Evolutionary conservation across 2,113 vertebrate species (phyloP), one percentile per base, ranked within the genome.

Genomic region (Gasterosteus nipponicus): DNA sequence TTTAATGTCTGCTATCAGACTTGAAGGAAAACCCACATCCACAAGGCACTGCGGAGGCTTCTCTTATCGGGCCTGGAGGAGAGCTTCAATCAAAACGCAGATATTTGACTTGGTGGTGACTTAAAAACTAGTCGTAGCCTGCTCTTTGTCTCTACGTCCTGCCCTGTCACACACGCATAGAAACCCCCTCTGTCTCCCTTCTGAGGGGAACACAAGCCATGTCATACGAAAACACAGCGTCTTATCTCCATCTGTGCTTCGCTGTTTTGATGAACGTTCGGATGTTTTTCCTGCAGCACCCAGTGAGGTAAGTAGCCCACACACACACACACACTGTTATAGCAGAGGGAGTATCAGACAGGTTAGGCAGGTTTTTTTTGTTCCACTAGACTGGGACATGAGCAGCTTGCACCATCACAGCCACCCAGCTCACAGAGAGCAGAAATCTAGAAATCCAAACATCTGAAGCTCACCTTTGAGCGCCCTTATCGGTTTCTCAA

Each of bases 211-310:
- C 75, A 59, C 62, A 2, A 80, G 70, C 82, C 67, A 38, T 64
- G 81, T 86, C 81, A 77, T 60, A 77, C 19, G 56, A 85, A 83
- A 77, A 88, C 87, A 91, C 15, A 41, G 5, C 31, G 57, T 59
- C 87, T 90, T 92, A 93, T 94, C 91, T 88, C 62, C 85, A 92
- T 90, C 91, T 90, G 69, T 83, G 76, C 78, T 87, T 81, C 63
- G 67, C 63, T 91, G 85, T 90, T 93, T 92, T 92, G 86, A 87
- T 92, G 87, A 89, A 81, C 74, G 88, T 89, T 93, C 90, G 91
- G 93, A 94, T 95, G 93, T 94, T 94, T 93, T 94, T 89, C 81
- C 77, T 38, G 12, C 58, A 88, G 75, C 86, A 75, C 72, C 80
- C 85, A 81, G 84, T 88, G 89, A 89, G 88, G 81, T 85, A 86